These are phyloP conservation scores for Notolepis coatsorum DNA, from an alignment of 2,797 vertebrate species.

Conservation along the genomic window DNA sequence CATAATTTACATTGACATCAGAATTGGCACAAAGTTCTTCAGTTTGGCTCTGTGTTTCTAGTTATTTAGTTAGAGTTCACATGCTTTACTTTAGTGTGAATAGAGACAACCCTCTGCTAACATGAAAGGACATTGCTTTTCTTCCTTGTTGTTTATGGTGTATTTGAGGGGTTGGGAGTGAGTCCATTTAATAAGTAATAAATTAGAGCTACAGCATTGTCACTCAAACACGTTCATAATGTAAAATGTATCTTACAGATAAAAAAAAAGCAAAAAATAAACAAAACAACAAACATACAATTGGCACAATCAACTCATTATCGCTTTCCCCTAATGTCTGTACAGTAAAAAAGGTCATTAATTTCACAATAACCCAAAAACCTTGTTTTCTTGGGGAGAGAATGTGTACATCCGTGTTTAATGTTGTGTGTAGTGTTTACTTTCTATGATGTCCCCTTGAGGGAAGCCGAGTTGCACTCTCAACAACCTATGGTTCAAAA, in stretches of 20 bases:
- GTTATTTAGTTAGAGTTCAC: conserved; percentile 54
- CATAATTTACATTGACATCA: conserved; percentile 71
- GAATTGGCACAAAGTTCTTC: conserved; percentile 52
- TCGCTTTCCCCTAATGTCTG: conserved; percentile 71
- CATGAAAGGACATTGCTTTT: conserved; percentile 1
- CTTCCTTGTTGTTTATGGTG: conserved; percentile 39
- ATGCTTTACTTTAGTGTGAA: conserved; percentile 60
- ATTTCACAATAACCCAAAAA: conserved; percentile 69
- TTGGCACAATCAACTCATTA: conserved; percentile 77
- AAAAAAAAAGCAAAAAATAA: conserved; percentile 56
- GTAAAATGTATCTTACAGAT: conserved; percentile 71
- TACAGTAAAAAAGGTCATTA: conserved; percentile 70
- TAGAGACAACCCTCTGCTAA: conserved; percentile 33
- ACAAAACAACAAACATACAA: no score
- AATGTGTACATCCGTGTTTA: conserved; percentile 59
- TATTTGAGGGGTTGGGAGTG: conserved; percentile 39
- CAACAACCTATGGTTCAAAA: conserved; percentile 62
- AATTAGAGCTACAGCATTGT: conserved; percentile 77
- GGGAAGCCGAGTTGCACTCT: conserved; percentile 50
- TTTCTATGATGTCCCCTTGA: conserved; percentile 29
- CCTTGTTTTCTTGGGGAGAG: conserved; percentile 43
- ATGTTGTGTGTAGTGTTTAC: conserved; percentile 64
- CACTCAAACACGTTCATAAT: conserved; percentile 64
- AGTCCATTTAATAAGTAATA: conserved; percentile 76
- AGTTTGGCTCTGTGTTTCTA: conserved; percentile 57